These are phyloP conservation scores for Anniella stebbinsi DNA, from an alignment of 2,797 vertebrate genomes.

Conservation along the genomic window DNA sequence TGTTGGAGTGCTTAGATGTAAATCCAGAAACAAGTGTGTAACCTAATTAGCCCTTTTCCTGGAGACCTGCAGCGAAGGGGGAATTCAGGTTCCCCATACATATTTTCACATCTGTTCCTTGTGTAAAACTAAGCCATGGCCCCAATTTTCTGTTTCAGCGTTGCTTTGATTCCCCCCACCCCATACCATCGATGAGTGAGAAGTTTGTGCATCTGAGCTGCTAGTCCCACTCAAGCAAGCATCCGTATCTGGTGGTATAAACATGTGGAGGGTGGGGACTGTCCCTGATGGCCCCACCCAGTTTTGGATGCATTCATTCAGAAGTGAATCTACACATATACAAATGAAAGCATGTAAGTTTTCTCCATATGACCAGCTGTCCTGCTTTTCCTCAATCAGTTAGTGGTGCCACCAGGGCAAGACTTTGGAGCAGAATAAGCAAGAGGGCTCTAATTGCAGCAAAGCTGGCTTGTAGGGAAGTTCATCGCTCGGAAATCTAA, in stretches of 20 bases:
- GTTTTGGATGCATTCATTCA: not conserved
- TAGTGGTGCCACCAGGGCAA: not conserved
- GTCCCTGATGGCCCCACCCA: not conserved
- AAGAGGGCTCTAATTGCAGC: not conserved
- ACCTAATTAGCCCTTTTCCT: not conserved
- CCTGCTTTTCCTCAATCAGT: not conserved
- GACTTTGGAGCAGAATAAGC: not conserved
- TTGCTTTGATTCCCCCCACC: not conserved
- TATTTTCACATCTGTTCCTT: not conserved
- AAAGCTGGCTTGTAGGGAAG: not conserved
- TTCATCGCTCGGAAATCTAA: too few relatives aligned
- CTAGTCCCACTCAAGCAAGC: not conserved
- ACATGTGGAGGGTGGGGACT: not conserved
- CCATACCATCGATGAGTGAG: too few relatives aligned
- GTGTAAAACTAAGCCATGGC: not conserved
- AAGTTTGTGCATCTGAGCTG: not conserved
- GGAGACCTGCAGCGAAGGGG: not conserved
- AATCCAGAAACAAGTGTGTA: conserved; percentile 7
- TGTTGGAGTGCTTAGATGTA: not conserved
- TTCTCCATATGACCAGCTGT: not conserved
- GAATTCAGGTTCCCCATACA: too few relatives aligned
- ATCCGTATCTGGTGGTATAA: not conserved
- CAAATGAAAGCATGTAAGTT: not conserved
- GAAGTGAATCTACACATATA: not conserved
- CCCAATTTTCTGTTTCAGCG: too few relatives aligned